A percentile compares a stretch with the other conserved stretches of the same genome.
Evolutionary conservation across 2,888 invertebrate species (phyloP).

Genomic region (Acleris holmiana): DNA sequence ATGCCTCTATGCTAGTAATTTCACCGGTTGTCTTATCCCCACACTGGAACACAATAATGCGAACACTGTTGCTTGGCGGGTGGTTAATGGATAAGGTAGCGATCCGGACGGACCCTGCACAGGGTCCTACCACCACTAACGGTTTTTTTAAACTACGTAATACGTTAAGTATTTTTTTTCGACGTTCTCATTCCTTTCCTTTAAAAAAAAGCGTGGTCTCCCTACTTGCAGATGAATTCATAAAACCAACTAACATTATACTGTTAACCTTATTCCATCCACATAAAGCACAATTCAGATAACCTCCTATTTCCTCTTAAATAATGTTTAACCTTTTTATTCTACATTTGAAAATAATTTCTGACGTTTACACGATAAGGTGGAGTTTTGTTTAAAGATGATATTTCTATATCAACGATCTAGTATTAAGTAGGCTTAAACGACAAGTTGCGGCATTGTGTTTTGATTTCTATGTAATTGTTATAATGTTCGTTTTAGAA

Average conservation of each 20-base stretch:
- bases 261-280: slow-evolving; percentile 1
- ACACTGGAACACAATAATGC: no score
- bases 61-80: no score
- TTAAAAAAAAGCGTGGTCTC: slow-evolving; percentile 23
- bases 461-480: not conserved
- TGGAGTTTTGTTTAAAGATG: slow-evolving; percentile 8
- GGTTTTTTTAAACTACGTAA: no score
- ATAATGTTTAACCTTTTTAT: not conserved
- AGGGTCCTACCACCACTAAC: no score
- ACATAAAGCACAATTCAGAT: not conserved
- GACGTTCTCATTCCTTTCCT: slow-evolving; percentile 9
- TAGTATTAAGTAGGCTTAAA: not conserved
- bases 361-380: not conserved
- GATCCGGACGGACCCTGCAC: no score
- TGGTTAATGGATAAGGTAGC: no score
- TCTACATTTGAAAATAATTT: not conserved
- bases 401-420: not conserved
- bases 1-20: no score
- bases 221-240: slow-evolving; percentile 19
- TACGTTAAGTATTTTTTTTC: no score
- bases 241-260: not conserved
- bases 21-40: no score
- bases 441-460: not conserved
- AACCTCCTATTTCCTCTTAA: not conserved
- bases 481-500: not conserved